These are phyloP conservation scores for Aphelocoma coerulescens DNA, from an alignment of 2,113 vertebrate species.

Conservation along the genomic window DNA sequence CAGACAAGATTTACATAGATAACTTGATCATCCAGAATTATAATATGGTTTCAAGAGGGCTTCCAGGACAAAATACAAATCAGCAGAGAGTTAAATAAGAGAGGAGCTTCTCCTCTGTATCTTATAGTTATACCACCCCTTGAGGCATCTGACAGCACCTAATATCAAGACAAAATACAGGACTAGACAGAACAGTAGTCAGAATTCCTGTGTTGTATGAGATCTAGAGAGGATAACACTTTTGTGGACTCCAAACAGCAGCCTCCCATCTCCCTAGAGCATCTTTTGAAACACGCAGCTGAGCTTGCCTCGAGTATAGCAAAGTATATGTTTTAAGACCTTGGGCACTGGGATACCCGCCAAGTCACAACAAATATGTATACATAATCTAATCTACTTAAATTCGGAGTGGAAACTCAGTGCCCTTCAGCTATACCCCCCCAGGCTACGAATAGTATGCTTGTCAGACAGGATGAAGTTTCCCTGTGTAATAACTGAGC, in stretches of 20 bases:
- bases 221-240: background rate
- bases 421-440: constrained; percentile 51
- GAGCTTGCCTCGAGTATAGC: background rate
- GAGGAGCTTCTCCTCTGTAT: background rate
- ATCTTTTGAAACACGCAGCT: background rate
- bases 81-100: background rate
- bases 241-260: background rate
- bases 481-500: background rate
- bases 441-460: constrained; percentile 36
- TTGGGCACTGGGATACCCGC: constrained; percentile 15
- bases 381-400: constrained; percentile 57
- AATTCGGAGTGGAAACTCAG: constrained; percentile 45
- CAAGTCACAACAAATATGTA: constrained; percentile 61
- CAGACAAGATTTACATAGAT: background rate
- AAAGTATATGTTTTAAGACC: constrained; percentile 20
- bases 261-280: background rate
- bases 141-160: background rate
- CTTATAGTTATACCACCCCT: background rate
- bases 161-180: constrained; percentile 2
- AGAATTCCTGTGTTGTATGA: background rate
- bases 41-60: background rate
- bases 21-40: background rate
- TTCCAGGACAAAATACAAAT: background rate
- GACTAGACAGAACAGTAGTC: constrained; percentile 22
- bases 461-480: constrained; percentile 47